Base-by-base conservation (phyloP, 2,888 invertebrate genomes). In the Euplagia quadripunctaria region DNA sequence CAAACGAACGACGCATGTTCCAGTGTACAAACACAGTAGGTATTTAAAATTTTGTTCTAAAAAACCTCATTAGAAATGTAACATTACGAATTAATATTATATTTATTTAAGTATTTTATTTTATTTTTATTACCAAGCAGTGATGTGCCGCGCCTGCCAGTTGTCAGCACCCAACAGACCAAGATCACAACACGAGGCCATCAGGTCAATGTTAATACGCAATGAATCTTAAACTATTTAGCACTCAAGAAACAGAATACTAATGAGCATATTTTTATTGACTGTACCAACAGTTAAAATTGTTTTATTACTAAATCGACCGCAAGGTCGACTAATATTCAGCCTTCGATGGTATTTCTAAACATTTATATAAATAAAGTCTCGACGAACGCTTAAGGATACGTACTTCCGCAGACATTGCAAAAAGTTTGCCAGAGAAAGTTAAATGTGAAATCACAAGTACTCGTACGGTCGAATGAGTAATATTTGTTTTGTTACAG, bases 381-480 rank as follows among this genome's bases (percentile, higher is more conserved):
- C 76, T 76, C 74, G 73, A 61, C 71, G 73, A 73, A 72, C 77
- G 76, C 72, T 77, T 77, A 72, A 80, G 76, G 79, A 78, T 81
- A 70, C 74, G 70, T 78, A 84, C 85, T 85, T 86, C 87, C 86
- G 85, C 79, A 79, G 84, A 64, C 65, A 41, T 82, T 80, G 83
- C 84, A 87, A 88, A 89, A 89, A 89, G 11, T 86, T 81, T 81
- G 85, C 61, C 71, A 87, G 92, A 89, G 93, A 93, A 93, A 93
- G 93, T 92, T 77, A 84, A 91, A 91, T 90, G 92, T 92, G 92
- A 93, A 93, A 93, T 92, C 90, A 75, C 61, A 73, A 89, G 87
- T 86, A 87, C 81, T 85, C 83, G 84, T 81, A 71, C 85, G 86
- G 85, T 86, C 85, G 84, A 82, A 76, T 79, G n/a, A 64, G 63